Base-by-base conservation (phyloP, 2,113 vertebrate genomes). In the Odocoileus hemionus region DNA sequence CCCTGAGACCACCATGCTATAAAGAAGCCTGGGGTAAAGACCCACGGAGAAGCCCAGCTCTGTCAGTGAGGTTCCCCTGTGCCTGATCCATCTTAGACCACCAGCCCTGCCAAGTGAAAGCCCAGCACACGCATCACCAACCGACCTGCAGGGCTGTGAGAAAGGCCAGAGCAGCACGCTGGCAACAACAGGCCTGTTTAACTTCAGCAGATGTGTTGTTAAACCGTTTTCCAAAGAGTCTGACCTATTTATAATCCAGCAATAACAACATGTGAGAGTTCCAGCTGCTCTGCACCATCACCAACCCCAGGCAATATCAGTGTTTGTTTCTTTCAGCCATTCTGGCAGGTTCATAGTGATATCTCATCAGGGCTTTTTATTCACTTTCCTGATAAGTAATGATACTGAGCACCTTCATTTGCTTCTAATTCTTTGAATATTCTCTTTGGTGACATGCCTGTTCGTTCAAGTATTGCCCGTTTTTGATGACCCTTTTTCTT, bases 401-500 rank as follows among this genome's bases (percentile, higher is more conserved):
- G 25, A 39, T n/a, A 47, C 8, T 25, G 16, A 25, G n/a, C 5
- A 43, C 26, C 47, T 76, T 80, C 54, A 57, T 17, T 16, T 61
- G 36, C 15, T 74, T 57, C 11, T 58, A 33, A 92, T 10, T 36
- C n/a, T n/a, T 36, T 45, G 15, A 50, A 26, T 25, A 55, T n/a
- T 36, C 39, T 60, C 58, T 60, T 82, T 54, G 55, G 50, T 54
- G 74, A 91, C 47, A 55, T 25, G 55, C n/a, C n/a, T 85, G 8
- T 64, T 92, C 61, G 8, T 64, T 92, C 61, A 82, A 86, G 11
- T 36, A 15, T 57, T 92, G 55, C 17, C 52, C 23, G 39, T 47
- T 83, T 94, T 61, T 79, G 36, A 57, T 7, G 86, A 52, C 30
- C n/a, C 50, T 50, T 87, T 60, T 70, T 47, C 83, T 91, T 58